Base-by-base conservation (phyloP, 2,888 invertebrate species). In the Serrognathus titanus region DNA sequence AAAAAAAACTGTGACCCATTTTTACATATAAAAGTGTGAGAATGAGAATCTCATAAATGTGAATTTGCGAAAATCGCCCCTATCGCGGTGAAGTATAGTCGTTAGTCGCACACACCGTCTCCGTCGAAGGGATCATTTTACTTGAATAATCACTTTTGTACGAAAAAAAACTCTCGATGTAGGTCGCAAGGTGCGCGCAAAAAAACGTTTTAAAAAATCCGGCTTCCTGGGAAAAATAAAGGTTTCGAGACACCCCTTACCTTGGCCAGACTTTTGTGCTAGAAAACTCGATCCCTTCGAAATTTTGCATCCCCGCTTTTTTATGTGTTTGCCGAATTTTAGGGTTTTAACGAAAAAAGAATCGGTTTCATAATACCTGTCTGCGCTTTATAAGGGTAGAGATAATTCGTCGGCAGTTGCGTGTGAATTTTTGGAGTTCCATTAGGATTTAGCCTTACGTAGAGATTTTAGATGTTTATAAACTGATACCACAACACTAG, bases 221-320 rank as follows among this genome's bases (percentile, higher is more conserved):
- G 63, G 67, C 68, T 67, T 69, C 69, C 68, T 69, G 69, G 66
- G 69, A 69, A 69, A 64, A 67, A 67, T 64, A 60, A 60, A 48
- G 62, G 53, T 51, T 54, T 46, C 45, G 20, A 52, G 37, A 50
- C 58, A 54, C 53, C 53, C 53, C 53, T 58, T 55, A 55, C 55
- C 52, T 48, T 48, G 36, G 20, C 8, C 4, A 20, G 43, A 36
- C 51, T 60, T 58, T 45, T 53, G 53, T 55, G 61, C 53, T 49
- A 61, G 61, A 61, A 58, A 60, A 57, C 58, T 58, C 51, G 50
- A 62, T 58, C 56, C 59, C 57, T 59, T 55, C 53, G 62, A 48
- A 53, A 56, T 62, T 62, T 62, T 60, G 62, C 62, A 62, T 62
- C 62, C 60, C 53, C 47, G 12, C 20, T 43, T 16, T 9, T 43